These are phyloP conservation scores for Myotis findleyi DNA, from an alignment of 2,797 vertebrate species.

Conservation along the genomic window DNA sequence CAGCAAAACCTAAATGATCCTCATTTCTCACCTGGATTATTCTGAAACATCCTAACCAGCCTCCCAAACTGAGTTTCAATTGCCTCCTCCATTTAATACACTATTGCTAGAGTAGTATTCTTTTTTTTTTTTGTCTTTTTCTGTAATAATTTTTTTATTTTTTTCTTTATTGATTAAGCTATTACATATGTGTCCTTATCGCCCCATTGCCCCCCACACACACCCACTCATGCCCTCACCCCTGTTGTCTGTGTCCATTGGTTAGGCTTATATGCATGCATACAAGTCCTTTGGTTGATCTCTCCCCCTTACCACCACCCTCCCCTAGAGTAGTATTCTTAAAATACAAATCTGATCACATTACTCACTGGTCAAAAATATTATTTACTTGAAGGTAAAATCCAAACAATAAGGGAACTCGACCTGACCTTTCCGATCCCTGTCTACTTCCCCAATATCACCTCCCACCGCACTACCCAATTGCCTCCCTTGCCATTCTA, in stretches of 20 bases:
- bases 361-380: conserved; percentile 3
- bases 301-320: no score
- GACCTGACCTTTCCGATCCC: background rate
- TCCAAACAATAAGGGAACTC: background rate
- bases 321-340: background rate
- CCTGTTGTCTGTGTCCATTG: no score
- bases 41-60: conserved; percentile 19
- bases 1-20: background rate
- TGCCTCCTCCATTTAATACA: background rate
- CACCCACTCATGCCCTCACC: no score
- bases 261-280: no score
- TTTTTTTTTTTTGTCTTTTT: no score
- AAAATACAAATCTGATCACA: conserved; percentile 32
- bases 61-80: conserved; percentile 9
- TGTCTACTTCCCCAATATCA: background rate
- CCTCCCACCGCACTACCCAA: background rate
- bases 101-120: background rate
- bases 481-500: background rate
- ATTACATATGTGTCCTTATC: no score
- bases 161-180: no score
- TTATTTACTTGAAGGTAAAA: conserved; percentile 35
- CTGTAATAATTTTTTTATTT: no score
- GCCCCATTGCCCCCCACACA: no score
- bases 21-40: conserved; percentile 38
- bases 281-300: no score